Evolutionary conservation across 1,140 invertebrate genomes (phyloP), one percentile per base, ranked within the genome.

Genomic region (Camponotus floridanus): DNA sequence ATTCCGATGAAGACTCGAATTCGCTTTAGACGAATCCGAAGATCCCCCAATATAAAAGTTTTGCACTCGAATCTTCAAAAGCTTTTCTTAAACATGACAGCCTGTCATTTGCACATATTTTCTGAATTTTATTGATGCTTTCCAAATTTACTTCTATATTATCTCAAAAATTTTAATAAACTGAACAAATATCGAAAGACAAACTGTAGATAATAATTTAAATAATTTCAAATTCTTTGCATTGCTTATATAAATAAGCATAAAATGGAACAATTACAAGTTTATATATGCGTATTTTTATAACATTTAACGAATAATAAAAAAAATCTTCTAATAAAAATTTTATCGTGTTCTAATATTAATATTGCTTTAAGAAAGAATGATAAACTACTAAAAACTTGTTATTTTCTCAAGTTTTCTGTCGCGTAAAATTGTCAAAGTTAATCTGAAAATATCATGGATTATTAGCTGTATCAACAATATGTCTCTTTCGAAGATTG

Each of bases 31-130:
- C 15, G 6, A 45, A 57, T 42, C 42, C 4, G 1, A 18, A 26
- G 4, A 42, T n/a, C 11, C 36, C 48, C n/a, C 21, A 59, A 68
- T 59, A 36, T 70, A 57, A 80, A 80, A 80, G 21, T 80, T 80
- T 18, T 70, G 1, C 15, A 42, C 36, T 36, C 13, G 26, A 57
- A 57, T 80, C 65, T 70, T 80, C 15, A 57, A 57, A 80, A 18
- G 5, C 36, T 42, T 39, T 68, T 3, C 18, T 80, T 68, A 57
- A 59, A n/a, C 55, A 39, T 31, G 67, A 45, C 21, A 15, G 13
- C 5, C 15, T 42, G 15, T 70, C 67, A 39, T 80, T 26, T 45
- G 8, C 36, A n/a, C 7, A 33, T 3, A 36, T 7, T 57, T 3
- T 26, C 51, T 11, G 11, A 78, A 51, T 39, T 68, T 79, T 36